Evolutionary conservation across 2,113 vertebrate species (phyloP).

Genomic region (Ictidomys tridecemlineatus): DNA sequence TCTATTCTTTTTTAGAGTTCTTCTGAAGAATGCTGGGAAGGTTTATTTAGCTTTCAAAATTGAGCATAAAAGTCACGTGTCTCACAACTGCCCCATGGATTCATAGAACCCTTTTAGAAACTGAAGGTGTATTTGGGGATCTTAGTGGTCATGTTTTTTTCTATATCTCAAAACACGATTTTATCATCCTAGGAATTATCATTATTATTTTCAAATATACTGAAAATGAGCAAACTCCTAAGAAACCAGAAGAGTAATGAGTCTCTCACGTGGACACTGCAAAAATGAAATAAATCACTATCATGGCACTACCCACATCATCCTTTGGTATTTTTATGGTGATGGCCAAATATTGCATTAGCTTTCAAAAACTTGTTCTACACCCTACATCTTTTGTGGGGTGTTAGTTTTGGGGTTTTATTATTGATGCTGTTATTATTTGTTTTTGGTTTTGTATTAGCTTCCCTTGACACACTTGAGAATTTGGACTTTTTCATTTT

Average conservation of each 20-base stretch:
- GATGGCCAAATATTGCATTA: neutral
- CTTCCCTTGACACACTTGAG: neutral
- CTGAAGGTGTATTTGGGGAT: neutral
- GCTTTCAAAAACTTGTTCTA: neutral
- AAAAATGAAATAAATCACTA: neutral
- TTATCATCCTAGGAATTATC: neutral
- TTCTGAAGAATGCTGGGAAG: neutral
- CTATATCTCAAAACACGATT: neutral
- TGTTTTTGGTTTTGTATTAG: neutral
- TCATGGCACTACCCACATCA: neutral
- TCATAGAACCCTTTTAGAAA: neutral
- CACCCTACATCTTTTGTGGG: neutral
- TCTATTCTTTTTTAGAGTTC: neutral
- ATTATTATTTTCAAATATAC: neutral
- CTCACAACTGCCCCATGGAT: neutral
- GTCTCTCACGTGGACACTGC: neutral
- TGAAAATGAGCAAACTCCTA: neutral
- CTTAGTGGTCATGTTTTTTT: neutral
- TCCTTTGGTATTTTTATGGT: neutral
- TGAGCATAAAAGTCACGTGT: neutral
- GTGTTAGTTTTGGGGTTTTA: neutral
- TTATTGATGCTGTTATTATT: too few species aligned
- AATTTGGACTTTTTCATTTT: conserved; percentile 38
- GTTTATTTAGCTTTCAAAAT: neutral
- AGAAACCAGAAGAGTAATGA: neutral